phyloP scores from a whole-genome alignment of 2,888 invertebrate genomes.

The Cephus pulcher region DNA sequence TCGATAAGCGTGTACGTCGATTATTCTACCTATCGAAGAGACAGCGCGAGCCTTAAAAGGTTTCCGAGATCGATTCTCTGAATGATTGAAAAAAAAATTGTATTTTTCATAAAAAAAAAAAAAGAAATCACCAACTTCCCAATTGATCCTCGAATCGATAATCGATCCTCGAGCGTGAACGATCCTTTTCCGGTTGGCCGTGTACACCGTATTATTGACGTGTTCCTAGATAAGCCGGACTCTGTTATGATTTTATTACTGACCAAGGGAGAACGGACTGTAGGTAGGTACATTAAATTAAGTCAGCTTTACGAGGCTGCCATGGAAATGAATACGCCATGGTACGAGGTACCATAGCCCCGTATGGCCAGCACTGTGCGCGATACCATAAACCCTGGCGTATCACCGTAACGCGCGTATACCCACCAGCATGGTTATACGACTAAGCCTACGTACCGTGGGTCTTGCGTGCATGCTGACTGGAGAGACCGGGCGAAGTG shows the following conservation, averaged over 20 bases:
- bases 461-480: neutral
- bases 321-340: constrained; percentile 57
- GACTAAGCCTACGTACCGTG: neutral
- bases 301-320: constrained; percentile 58
- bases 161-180: neutral
- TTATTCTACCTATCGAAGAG: neutral
- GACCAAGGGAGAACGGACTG: constrained; percentile 17
- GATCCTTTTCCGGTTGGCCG: constrained; percentile 6
- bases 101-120: too few relatives aligned
- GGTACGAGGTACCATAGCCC: constrained; percentile 23
- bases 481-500: constrained; percentile 4
- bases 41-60: neutral
- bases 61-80: neutral
- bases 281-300: constrained; percentile 55
- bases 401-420: constrained; percentile 48
- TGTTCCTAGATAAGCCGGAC: constrained; percentile 23
- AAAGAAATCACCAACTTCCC: too few relatives aligned
- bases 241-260: constrained; percentile 36
- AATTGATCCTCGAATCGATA: neutral
- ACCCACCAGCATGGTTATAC: constrained; percentile 20
- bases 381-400: constrained; percentile 50
- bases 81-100: neutral
- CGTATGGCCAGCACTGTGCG: constrained; percentile 42
- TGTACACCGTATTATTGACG: constrained; percentile 20
- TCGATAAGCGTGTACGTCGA: neutral